Evolutionary conservation across 2,888 invertebrate species (phyloP), one percentile per base, ranked within the genome.

Genomic region (Euproctis similis): DNA sequence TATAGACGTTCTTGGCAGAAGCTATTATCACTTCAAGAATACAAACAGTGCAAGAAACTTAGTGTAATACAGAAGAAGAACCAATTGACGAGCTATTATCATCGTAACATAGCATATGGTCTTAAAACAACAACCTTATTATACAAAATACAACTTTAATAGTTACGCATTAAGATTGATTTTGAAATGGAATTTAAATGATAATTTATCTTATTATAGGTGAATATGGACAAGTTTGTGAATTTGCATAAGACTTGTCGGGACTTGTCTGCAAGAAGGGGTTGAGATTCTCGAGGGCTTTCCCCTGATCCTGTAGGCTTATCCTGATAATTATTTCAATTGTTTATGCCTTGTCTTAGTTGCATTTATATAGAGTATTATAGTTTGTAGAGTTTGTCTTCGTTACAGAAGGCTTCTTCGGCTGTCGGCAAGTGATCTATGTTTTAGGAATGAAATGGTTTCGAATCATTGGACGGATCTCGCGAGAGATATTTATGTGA

Each of bases 321-420:
- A 84, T 78, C 78, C 80, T 71, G 81, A 82, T 84, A 84, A 84
- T 84, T 84, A 84, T 84, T 82, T 84, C 81, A 81, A 84, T 81
- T 84, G 84, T 82, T 84, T 81, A 80, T 81, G 80, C 80, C 71
- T n/a, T 78, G 81, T 81, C 82, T 74, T 74, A 81, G 69, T 64
- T 77, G 81, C 76, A 82, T 82, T 82, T 81, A 81, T 68, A 82
- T 84, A 65, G 81, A 66, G 76, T 74, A 84, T 84, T 84, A 84
- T 84, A 81, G 81, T 81, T 84, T 76, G 74, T 75, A 58, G 61
- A 60, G 61, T 51, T n/a, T 71, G 71, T 81, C 78, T 81, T 78
- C 75, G 80, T 82, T 78, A 76, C 56, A 24, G 46, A 54, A 45
- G 53, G 53, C 56, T n/a, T 14, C 14, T 56, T 49, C 45, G 54